Evolutionary conservation across 2,113 vertebrate species (phyloP).

Genomic region (Petromus typicus): DNA sequence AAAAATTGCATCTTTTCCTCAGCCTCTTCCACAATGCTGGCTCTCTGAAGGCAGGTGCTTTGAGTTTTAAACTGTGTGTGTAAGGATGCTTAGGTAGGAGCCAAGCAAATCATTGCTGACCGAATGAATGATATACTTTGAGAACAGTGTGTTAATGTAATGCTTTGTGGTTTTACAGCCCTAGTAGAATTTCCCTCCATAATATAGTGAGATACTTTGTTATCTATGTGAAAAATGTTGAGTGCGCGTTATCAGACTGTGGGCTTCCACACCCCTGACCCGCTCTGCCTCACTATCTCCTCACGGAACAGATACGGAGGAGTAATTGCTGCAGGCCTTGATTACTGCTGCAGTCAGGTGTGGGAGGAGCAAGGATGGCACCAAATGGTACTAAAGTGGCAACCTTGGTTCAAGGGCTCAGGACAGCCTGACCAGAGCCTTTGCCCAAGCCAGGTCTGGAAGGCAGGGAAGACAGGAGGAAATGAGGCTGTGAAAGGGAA

Average conservation of each 20-base stretch:
- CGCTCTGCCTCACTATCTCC: not conserved
- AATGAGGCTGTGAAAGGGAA: not conserved
- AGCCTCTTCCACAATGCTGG: not conserved
- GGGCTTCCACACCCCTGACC: not conserved
- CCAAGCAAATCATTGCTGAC: not conserved
- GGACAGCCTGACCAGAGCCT: not conserved
- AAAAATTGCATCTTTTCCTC: not conserved
- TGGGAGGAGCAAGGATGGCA: not conserved
- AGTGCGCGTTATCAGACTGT: not conserved
- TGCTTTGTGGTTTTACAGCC: conserved; percentile 11
- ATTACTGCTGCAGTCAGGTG: conserved; percentile 1
- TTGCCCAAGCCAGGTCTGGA: too few relatives aligned
- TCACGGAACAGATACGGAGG: not conserved
- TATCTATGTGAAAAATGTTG: not conserved
- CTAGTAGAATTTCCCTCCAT: not conserved
- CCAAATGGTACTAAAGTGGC: not conserved
- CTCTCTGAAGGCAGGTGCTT: not conserved
- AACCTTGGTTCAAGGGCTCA: not conserved
- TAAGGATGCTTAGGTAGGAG: not conserved
- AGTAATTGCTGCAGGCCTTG: not conserved
- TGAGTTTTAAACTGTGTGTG: not conserved
- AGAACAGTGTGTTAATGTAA: not conserved
- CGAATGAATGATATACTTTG: not conserved
- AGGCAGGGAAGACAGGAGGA: not conserved
- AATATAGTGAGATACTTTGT: not conserved